A percentile compares a stretch with the other conserved stretches of the same genome.
Evolutionary conservation across 1,140 invertebrate genomes (phyloP).

Genomic region (Drosophila nikananu): DNA sequence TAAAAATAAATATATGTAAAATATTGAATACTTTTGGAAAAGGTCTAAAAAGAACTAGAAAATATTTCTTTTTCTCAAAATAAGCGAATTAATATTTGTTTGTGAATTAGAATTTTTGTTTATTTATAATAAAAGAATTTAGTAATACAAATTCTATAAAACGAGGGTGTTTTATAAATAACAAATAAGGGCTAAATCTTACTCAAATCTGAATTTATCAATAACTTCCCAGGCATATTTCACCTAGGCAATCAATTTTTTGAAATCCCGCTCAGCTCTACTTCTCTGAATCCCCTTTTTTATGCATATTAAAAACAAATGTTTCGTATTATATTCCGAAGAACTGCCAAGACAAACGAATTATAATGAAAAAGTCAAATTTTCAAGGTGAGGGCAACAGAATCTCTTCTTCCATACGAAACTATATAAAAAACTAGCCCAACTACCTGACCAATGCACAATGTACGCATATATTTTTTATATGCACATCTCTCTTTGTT

Average conservation of each 20-base stretch:
- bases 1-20: not conserved
- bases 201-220: not conserved
- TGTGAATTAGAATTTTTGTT: too few species aligned
- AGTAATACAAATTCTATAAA: too few species aligned
- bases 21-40: too few species aligned
- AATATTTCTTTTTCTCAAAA: not conserved
- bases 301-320: constrained; percentile 44
- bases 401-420: constrained; percentile 34
- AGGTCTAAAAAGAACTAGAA: too few species aligned
- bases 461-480: constrained; percentile 43
- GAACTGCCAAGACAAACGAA: constrained; percentile 60
- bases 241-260: not conserved
- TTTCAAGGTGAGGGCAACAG: constrained; percentile 51
- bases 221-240: not conserved
- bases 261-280: not conserved
- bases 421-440: constrained; percentile 50
- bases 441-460: constrained; percentile 42
- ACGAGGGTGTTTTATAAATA: too few species aligned
- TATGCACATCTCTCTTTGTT: constrained; percentile 64
- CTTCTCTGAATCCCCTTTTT: constrained; percentile 27
- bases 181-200: too few species aligned
- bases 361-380: constrained; percentile 80
- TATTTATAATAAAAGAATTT: too few species aligned
- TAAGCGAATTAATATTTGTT: too few species aligned
- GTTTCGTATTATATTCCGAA: constrained; percentile 40